Evolutionary conservation across 2,888 invertebrate genomes (phyloP), one percentile per base, ranked within the genome.

Genomic region (Ochlodes sylvanus): DNA sequence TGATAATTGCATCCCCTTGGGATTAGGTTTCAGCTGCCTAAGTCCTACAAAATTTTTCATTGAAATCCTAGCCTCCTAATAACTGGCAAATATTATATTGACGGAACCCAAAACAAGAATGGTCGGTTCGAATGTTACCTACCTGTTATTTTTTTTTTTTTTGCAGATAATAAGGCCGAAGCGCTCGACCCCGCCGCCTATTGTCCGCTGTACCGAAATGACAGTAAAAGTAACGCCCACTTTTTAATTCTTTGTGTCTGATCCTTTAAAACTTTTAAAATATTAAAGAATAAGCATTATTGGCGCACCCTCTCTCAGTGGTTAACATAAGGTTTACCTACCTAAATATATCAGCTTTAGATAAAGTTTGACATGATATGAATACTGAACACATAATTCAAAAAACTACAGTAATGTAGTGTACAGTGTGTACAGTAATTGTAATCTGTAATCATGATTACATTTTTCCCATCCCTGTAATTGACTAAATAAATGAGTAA

Each of bases 191-290:
- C 6, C 84, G 79, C 81, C 81, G 73, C 76, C 87, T 82, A 90
- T 92, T 90, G 88, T 90, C 80, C 71, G 75, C 76, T 77, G 79
- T 81, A 81, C 79, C 76, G 82, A 87, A 91, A 90, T 89, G 92
- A 90, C 89, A 92, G 89, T 85, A 81, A 82, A 82, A 90, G 90
- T 82, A 77, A 92, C 93, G 93, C 93, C 93, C 89, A 91, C 92
- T 92, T 92, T 88, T 89, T 81, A 88, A 87, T 82, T 85, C 85
- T 85, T 87, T 90, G 90, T 89, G 86, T 85, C 73, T 65, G 73
- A 69, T 75, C 78, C 80, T 87, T 86, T 79, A 89, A 90, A 90
- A 83, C 86, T 90, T 92, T 92, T 92, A 90, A 93, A 90, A 89
- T 88, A 89, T 91, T 85, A 84, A 80, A 85, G 86, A 90, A 90